Evolutionary conservation across 1,140 invertebrate species (phyloP).

Genomic region (Tenebrio molitor): DNA sequence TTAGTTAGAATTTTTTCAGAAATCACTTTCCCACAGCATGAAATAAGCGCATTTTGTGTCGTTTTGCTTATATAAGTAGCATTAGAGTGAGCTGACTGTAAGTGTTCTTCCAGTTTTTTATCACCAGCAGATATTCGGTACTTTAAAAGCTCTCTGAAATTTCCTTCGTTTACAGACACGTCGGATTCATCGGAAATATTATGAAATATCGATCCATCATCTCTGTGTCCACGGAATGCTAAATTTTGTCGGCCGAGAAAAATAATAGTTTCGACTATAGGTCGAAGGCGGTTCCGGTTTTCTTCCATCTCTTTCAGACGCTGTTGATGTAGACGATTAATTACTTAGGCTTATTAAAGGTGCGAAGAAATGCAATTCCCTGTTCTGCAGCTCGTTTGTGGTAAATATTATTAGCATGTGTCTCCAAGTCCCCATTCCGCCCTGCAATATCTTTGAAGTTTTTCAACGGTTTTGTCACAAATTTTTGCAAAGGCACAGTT

Average conservation of each 20-base stretch:
- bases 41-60: too few relatives aligned
- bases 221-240: conserved; percentile 22
- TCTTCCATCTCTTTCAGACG: conserved; percentile 14
- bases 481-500: conserved; percentile 21
- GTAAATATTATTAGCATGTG: conserved; percentile 13
- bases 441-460: conserved; percentile 19
- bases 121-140: too few relatives aligned
- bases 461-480: conserved; percentile 22
- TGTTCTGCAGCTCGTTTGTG: conserved; percentile 28
- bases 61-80: too few relatives aligned
- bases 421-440: conserved; percentile 7
- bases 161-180: conserved; percentile 19
- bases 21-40: too few relatives aligned
- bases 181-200: conserved; percentile 6
- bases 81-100: too few relatives aligned
- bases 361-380: conserved; percentile 14
- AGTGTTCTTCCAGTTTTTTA: too few relatives aligned
- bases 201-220: conserved; percentile 22
- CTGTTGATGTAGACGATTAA: conserved; percentile 18
- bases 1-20: too few relatives aligned
- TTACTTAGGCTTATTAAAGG: conserved; percentile 21
- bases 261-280: conserved; percentile 27
- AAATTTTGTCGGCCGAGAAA: conserved; percentile 18
- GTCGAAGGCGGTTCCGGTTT: conserved; percentile 4
- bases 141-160: too few relatives aligned